Base-by-base conservation (phyloP, 1,140 invertebrate genomes). In the Drosophila sp. region DNA sequence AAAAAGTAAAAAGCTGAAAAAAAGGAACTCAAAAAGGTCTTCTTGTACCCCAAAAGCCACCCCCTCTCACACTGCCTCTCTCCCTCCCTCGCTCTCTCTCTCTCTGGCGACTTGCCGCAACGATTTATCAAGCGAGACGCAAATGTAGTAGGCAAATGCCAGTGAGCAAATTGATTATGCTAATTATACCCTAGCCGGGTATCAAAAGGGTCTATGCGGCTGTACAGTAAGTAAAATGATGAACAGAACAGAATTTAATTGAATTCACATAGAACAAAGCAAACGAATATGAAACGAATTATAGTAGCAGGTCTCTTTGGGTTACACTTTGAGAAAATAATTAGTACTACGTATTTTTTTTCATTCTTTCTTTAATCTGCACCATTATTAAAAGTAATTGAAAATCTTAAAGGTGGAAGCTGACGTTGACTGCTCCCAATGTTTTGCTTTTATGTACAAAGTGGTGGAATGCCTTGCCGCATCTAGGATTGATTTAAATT, bases 111-210 rank as follows among this genome's bases (percentile, higher is more conserved):
- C 83, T 79, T 87, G 84, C 83, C 83, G 83, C 83, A 87, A 83
- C 83, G 72, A 87, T 87, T 87, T 87, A 89, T 87, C 83, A 87
- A 87, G 62, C 71, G 69, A 87, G 76, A 82, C 79, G 65, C 80
- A 72, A 73, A 69, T 62, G 72, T 73, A 70, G 72, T 73, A 77
- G 67, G 69, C 76, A 72, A 57, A 58, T 58, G 56, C 56, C 56
- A 35, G 60, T 57, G 57, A 76, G 73, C 79, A 87, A 87, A 87
- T 87, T 87, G 83, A 87, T 87, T 87, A 87, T 83, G 83, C 76
- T 87, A 87, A 87, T 87, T 86, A 76, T 57, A 57, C 50, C 55
- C 64, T 40, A 60, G 50, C 27, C 40, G 38, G 23, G 50, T 38
- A 66, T 63, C 50, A 68, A 60, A 61, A 30, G 10, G 27, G 60